Evolutionary conservation across 2,797 vertebrate species (phyloP).

Genomic region (Microtus agrestis): DNA sequence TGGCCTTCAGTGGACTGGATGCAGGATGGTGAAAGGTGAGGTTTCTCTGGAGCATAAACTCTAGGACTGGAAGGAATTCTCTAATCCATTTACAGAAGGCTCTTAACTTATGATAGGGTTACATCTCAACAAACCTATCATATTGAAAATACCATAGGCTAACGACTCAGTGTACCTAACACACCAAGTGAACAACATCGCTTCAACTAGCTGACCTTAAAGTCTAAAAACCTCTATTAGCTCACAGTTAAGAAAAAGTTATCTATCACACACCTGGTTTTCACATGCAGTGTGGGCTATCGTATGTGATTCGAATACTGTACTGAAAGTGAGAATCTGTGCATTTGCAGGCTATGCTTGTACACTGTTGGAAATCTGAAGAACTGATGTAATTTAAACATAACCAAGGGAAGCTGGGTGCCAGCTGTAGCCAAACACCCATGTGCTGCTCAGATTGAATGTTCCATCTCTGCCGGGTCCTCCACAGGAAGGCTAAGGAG

Average conservation of each 20-base stretch:
- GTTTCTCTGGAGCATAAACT: not conserved
- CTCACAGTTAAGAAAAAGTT: not conserved
- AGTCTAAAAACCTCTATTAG: not conserved
- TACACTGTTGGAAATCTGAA: not conserved
- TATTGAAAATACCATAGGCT: not conserved
- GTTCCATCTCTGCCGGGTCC: not conserved
- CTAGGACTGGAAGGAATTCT: not conserved
- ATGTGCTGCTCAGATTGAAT: not conserved
- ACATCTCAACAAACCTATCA: not conserved
- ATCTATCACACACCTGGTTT: not conserved
- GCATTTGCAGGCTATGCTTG: not conserved
- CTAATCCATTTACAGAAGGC: not conserved
- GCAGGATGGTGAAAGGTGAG: not conserved
- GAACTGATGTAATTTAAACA: not conserved
- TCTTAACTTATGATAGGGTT: not conserved
- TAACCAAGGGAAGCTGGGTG: not conserved
- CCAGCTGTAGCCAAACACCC: not conserved
- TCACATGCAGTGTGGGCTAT: not conserved
- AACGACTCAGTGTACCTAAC: not conserved
- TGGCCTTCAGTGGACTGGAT: not conserved
- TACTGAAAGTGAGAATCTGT: not conserved
- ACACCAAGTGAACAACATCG: not conserved
- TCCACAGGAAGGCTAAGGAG: not conserved
- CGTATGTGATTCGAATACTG: not conserved
- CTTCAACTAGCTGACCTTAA: not conserved